These are phyloP conservation scores for Rafetus swinhoei DNA, from an alignment of 2,113 vertebrate genomes.

Conservation along the genomic window DNA sequence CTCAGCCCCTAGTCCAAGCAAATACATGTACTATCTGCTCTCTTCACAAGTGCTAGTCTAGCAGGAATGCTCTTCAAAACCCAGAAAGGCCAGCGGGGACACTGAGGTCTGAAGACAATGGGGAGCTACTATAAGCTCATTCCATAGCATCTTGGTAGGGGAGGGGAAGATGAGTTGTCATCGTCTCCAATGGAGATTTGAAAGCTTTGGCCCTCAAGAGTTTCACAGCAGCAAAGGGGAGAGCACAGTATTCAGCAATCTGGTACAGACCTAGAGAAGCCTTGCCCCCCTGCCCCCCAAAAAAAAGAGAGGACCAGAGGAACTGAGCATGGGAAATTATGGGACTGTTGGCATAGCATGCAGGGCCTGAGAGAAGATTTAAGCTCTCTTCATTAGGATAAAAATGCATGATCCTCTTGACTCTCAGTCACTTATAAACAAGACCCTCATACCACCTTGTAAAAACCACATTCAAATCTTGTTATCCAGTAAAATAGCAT, in stretches of 20 bases:
- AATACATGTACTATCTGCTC: neutral
- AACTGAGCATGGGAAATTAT: neutral
- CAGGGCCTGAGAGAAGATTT: neutral
- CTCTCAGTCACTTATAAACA: neutral
- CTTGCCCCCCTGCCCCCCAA: too few species aligned
- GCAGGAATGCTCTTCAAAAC: neutral
- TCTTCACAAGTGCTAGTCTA: neutral
- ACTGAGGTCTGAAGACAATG: neutral
- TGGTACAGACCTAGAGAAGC: neutral
- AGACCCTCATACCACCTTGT: neutral
- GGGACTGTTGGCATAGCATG: neutral
- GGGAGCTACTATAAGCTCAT: neutral
- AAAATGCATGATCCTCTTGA: neutral
- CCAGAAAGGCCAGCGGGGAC: neutral
- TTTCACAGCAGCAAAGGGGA: neutral
- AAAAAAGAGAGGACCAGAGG: neutral
- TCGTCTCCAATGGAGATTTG: neutral
- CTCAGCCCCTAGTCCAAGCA: neutral
- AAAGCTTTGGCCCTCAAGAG: neutral
- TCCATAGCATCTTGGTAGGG: neutral
- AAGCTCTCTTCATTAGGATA: neutral
- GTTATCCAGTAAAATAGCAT: neutral
- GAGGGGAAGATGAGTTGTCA: neutral
- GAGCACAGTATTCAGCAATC: neutral
- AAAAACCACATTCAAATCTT: neutral